Percentiles rank a stretch among this genome's conserved stretches.
Conservation (phyloP, 2,113 vertebrate species). For the Chelonoidis abingdonii region DNA sequence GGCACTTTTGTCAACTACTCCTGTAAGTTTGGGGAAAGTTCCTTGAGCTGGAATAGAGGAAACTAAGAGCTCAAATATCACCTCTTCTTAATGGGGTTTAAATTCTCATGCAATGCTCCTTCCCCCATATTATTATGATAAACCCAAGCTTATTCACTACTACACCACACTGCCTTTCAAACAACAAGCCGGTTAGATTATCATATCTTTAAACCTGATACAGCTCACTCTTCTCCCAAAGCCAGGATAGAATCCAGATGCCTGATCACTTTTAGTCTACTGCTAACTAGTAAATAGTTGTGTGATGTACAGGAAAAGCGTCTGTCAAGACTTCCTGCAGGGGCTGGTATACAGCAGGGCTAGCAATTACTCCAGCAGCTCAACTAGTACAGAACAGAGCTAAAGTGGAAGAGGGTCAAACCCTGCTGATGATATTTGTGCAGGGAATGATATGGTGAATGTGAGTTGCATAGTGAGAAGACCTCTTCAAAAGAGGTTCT, state of each 20-base stretch:
- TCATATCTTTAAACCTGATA: background rate
- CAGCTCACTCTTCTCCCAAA: background rate
- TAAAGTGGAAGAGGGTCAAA: background rate
- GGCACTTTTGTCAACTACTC: background rate
- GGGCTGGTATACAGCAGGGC: background rate
- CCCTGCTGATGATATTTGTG: background rate
- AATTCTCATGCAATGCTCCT: background rate
- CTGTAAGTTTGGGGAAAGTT: background rate
- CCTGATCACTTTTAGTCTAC: background rate
- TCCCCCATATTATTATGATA: background rate
- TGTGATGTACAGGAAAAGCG: accelerated
- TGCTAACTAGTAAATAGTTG: accelerated
- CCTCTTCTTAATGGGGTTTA: background rate
- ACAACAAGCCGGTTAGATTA: background rate
- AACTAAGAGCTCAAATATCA: background rate
- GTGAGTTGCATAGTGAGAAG: background rate
- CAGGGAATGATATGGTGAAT: background rate
- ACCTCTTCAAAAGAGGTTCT: background rate
- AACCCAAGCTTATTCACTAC: background rate
- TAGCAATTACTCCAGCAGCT: background rate
- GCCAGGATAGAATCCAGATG: background rate
- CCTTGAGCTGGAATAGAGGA: background rate
- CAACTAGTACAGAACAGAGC: background rate
- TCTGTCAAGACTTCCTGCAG: background rate
- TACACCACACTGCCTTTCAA: background rate